Conservation (phyloP, 2,797 vertebrate genomes). For the Eulemur coronatus region DNA sequence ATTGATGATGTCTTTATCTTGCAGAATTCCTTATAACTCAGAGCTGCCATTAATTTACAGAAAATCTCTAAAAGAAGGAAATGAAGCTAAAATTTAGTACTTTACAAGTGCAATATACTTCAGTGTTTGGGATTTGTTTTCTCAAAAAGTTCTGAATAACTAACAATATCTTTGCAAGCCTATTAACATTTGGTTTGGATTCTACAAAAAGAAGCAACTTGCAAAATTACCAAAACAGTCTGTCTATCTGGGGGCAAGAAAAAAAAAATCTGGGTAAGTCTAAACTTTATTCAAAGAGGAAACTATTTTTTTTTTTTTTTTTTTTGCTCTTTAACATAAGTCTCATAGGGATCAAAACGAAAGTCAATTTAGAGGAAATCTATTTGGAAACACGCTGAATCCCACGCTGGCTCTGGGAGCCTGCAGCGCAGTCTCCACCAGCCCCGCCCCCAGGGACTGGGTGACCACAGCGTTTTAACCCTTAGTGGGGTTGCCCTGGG, state of each 20-base stretch:
- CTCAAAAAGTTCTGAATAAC: not conserved
- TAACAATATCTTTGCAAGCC: not conserved
- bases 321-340: slow-evolving; percentile 57
- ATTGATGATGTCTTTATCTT: slow-evolving; percentile 2
- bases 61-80: not conserved
- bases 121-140: not conserved
- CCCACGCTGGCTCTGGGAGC: slow-evolving; percentile 62
- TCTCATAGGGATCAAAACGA: slow-evolving; percentile 72
- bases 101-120: not conserved
- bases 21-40: not conserved
- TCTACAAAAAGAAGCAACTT: slow-evolving; percentile 3
- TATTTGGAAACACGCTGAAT: slow-evolving; percentile 70
- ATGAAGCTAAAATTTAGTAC: slow-evolving; percentile 12
- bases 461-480: slow-evolving; percentile 73
- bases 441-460: slow-evolving; percentile 28
- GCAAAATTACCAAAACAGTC: slow-evolving; percentile 4
- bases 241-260: not conserved
- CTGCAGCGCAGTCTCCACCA: slow-evolving; percentile 1
- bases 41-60: not conserved
- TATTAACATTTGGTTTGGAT: not conserved
- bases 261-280: not conserved
- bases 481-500: not conserved
- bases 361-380: slow-evolving; percentile 79
- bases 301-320: not conserved
- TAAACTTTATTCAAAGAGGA: not conserved